Percentiles rank a stretch among this genome's conserved stretches.
Conservation (phyloP, 2,888 invertebrate genomes). For the Craniophora ligustri region DNA sequence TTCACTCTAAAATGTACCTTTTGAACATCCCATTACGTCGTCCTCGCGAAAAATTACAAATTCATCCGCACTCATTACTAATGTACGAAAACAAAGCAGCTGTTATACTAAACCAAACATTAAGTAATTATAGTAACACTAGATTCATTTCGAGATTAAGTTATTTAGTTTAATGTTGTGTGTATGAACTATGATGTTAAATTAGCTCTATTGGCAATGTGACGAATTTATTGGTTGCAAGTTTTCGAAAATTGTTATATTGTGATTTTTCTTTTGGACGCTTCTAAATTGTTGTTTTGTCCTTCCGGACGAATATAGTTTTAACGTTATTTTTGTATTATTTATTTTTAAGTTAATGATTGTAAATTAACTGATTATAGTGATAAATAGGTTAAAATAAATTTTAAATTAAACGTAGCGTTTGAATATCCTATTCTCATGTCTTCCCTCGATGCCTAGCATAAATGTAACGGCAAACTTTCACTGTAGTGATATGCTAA, state of each 20-base stretch:
- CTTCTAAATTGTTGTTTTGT: conserved; percentile 81
- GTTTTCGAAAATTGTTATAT: conserved; percentile 63
- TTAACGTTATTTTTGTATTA: conserved; percentile 86
- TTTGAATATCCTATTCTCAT: conserved; percentile 15
- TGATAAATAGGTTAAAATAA: conserved; percentile 78
- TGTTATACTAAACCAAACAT: conserved; percentile 66
- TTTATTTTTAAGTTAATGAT: conserved; percentile 86
- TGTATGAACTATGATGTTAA: conserved; percentile 51
- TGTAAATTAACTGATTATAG: conserved; percentile 87
- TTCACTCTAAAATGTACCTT: conserved; percentile 67
- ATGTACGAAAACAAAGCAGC: conserved; percentile 59
- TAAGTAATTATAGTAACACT: conserved; percentile 51
- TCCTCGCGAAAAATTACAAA: conserved; percentile 69
- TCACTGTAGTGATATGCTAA: conserved; percentile 10
- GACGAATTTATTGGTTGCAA: conserved; percentile 66
- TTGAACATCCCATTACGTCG: conserved; percentile 73
- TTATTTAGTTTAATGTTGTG: conserved; percentile 49
- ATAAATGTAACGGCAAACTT: conserved; percentile 29
- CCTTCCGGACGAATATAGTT: conserved; percentile 72
- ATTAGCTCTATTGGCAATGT: conserved; percentile 48
- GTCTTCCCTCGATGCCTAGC: conserved; percentile 37
- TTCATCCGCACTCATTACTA: conserved; percentile 51
- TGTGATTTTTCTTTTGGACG: conserved; percentile 72
- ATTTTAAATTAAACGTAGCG: conserved; percentile 22
- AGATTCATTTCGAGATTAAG: conserved; percentile 45